These are phyloP conservation scores for Tribolium freemani DNA, from an alignment of 2,888 invertebrate species.

Conservation along the genomic window DNA sequence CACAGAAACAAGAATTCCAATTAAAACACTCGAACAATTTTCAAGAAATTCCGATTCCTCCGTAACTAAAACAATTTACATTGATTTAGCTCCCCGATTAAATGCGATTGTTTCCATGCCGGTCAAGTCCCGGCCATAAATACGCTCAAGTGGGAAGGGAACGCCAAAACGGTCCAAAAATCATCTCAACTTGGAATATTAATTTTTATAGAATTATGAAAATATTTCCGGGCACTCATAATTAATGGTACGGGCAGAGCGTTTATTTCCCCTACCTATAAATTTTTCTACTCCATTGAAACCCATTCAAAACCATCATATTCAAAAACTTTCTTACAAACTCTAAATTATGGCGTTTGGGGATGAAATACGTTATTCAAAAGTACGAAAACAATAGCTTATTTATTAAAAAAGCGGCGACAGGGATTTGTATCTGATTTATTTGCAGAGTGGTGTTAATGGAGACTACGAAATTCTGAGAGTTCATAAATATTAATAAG, in stretches of 20 bases:
- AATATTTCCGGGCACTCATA: constrained; percentile 1
- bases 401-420: constrained; percentile 9
- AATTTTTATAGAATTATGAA: background rate
- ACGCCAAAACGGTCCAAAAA: constrained; percentile 7
- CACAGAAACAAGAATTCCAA: constrained; percentile 35
- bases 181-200: background rate
- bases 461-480: constrained; percentile 15
- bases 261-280: constrained; percentile 4
- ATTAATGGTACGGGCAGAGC: constrained; percentile 4
- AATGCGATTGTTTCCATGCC: constrained; percentile 57
- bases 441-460: constrained; percentile 25
- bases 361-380: constrained; percentile 16
- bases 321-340: constrained; percentile 23
- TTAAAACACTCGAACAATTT: constrained; percentile 28
- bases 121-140: constrained; percentile 60
- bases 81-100: constrained; percentile 53
- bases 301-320: constrained; percentile 24
- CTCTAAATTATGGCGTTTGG: constrained; percentile 17
- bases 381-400: constrained; percentile 26
- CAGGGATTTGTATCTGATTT: constrained; percentile 23
- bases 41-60: constrained; percentile 35
- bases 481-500: constrained; percentile 40
- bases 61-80: constrained; percentile 52
- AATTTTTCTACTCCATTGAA: constrained; percentile 27
- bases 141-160: constrained; percentile 48